These are phyloP conservation scores for Eucera pruinosa DNA, from an alignment of 2,888 invertebrate genomes.

Conservation along the genomic window DNA sequence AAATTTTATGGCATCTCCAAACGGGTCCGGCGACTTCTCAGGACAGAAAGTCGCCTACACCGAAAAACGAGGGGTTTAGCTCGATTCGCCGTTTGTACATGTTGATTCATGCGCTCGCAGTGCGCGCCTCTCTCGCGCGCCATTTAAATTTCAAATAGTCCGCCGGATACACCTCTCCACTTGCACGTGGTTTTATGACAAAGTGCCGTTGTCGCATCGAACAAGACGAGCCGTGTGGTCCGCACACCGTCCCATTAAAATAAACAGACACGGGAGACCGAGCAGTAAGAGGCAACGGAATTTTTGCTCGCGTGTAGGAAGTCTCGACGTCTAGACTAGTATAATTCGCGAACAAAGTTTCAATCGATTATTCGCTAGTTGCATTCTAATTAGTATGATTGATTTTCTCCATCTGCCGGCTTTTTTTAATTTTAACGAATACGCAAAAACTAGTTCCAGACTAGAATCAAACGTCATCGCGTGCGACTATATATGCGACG, in stretches of 20 bases:
- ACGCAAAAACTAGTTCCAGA: background rate
- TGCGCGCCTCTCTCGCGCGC: conserved; percentile 39
- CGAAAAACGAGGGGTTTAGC: conserved; percentile 45
- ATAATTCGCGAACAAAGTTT: conserved; percentile 2
- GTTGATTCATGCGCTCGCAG: conserved; percentile 66
- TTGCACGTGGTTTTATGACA: conserved; percentile 72
- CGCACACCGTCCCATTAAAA: conserved; percentile 50
- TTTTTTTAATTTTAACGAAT: conserved; percentile 23
- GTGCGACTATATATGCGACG: conserved; percentile 5
- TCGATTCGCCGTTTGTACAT: conserved; percentile 55
- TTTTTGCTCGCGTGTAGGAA: conserved; percentile 10
- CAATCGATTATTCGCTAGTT: conserved; percentile 7
- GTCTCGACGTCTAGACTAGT: background rate
- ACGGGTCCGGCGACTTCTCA: conserved; percentile 36
- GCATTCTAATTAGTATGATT: background rate
- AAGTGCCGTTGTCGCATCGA: conserved; percentile 73
- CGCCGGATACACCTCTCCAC: conserved; percentile 57
- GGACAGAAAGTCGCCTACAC: conserved; percentile 44
- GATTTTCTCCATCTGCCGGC: background rate
- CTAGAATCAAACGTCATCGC: conserved; percentile 4
- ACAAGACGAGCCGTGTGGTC: conserved; percentile 67
- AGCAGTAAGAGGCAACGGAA: conserved; percentile 18
- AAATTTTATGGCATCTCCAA: conserved; percentile 22
- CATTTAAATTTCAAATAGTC: conserved; percentile 77
- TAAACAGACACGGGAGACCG: conserved; percentile 15